A percentile compares a stretch with the other conserved stretches of the same genome.
phyloP scores from a whole-genome alignment of 1,140 invertebrate genomes.

The Zaprionus ghesquierei region DNA sequence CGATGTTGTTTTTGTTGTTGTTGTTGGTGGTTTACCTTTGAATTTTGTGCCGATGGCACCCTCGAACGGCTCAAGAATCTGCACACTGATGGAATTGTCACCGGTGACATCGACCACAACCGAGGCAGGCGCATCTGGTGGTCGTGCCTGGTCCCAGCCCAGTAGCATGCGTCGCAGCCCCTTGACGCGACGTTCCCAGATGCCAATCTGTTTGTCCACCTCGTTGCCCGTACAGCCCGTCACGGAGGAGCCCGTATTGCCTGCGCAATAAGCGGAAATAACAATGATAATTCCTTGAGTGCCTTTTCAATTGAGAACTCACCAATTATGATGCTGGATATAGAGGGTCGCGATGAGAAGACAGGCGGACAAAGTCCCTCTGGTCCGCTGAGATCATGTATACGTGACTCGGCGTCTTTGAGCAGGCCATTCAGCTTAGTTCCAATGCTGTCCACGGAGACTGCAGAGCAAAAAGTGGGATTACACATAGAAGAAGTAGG shows the following conservation, averaged over 20 bases:
- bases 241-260: slow-evolving; percentile 83
- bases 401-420: slow-evolving; percentile 90
- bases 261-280: slow-evolving; percentile 42
- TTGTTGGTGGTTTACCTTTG: slow-evolving; percentile 86
- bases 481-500: slow-evolving; percentile 38
- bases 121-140: slow-evolving; percentile 90
- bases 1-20: slow-evolving; percentile 8
- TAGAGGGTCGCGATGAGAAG: slow-evolving; percentile 75
- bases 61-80: slow-evolving; percentile 83
- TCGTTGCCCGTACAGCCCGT: slow-evolving; percentile 87
- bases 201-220: slow-evolving; percentile 92
- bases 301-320: slow-evolving; percentile 29
- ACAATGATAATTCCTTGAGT: not conserved
- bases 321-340: slow-evolving; percentile 82
- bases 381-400: slow-evolving; percentile 87
- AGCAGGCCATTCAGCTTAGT: slow-evolving; percentile 89
- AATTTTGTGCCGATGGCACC: slow-evolving; percentile 94
- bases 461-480: slow-evolving; percentile 83
- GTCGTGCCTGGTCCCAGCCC: slow-evolving; percentile 87
- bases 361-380: slow-evolving; percentile 67
- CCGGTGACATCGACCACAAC: slow-evolving; percentile 93
- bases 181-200: slow-evolving; percentile 93
- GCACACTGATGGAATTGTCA: slow-evolving; percentile 89
- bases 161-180: slow-evolving; percentile 87
- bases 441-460: slow-evolving; percentile 89